phyloP scores from a whole-genome alignment of 2,888 invertebrate species.

The Nasonovia ribisnigri region DNA sequence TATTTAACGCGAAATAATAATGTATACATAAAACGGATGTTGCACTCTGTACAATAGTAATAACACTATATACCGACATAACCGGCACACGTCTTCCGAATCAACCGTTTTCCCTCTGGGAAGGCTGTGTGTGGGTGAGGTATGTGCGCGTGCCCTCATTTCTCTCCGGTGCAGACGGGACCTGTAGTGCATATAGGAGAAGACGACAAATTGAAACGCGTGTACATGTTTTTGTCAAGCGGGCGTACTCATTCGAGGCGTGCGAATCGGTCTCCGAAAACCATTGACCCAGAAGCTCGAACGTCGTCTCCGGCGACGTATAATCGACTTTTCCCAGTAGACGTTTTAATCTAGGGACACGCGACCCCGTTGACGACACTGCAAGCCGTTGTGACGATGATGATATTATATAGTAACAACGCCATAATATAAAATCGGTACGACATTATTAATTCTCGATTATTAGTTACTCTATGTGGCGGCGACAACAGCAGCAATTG shows the following conservation, averaged over 20 bases:
- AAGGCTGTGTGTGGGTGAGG: background rate
- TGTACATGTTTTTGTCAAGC: background rate
- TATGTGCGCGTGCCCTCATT: background rate
- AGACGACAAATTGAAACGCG: background rate
- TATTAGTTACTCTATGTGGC: background rate
- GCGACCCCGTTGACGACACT: background rate
- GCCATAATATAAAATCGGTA: too few species aligned
- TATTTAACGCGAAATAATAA: background rate
- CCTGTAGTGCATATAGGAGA: background rate
- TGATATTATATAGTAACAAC: background rate
- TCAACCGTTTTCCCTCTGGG: background rate
- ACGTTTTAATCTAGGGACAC: background rate
- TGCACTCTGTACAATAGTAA: background rate
- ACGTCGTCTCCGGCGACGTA: background rate
- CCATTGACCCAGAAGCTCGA: slow-evolving; percentile 6
- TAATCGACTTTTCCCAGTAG: background rate
- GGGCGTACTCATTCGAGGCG: background rate
- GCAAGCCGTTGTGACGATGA: background rate
- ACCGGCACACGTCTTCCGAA: background rate
- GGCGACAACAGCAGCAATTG: background rate
- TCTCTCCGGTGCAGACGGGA: background rate
- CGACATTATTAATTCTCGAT: too few species aligned
- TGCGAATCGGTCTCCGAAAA: background rate
- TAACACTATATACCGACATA: background rate
- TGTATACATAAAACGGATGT: background rate